Evolutionary conservation across 2,888 invertebrate genomes (phyloP), one percentile per base, ranked within the genome.

Genomic region (Idaea dimidiata): DNA sequence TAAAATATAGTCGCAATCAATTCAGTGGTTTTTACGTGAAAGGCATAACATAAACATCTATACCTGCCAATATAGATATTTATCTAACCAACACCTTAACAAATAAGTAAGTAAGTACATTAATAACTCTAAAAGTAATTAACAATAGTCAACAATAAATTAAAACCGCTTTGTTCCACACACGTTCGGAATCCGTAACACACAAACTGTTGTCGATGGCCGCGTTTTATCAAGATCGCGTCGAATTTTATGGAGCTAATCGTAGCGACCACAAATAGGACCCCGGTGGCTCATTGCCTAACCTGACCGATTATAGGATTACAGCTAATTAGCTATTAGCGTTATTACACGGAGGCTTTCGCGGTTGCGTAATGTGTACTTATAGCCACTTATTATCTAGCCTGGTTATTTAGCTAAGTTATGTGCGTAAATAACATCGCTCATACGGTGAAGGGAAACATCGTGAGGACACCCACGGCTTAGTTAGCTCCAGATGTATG

Each of bases 281-380:
- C 92, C 90, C 92, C 72, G 60, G 89, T 82, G 91, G 87, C 81
- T 86, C 81, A 90, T 91, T 87, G 82, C 80, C 89, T 90, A 89
- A 91, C 89, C 90, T 89, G 88, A 77, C 86, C 91, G 88, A 91
- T 91, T 91, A 91, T 84, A 78, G 91, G 91, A 90, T 90, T 91
- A 87, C 86, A 73, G 79, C 86, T 92, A 92, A 92, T 92, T 91
- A 91, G 85, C 90, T 89, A 89, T 90, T 89, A 87, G 86, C 87
- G 80, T 89, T 91, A 90, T 82, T 84, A 80, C 78, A 82, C 78
- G 76, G 79, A 64, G 66, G 62, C 63, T 62, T 66, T 66, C 62
- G 70, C 62, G 67, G 68, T 64, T 65, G 59, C 57, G 58, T 63
- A 33, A 33, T 33, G 33, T 33, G 1, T 33, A 33, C 33, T 33